A percentile compares a stretch with the other conserved stretches of the same genome.
These are phyloP conservation scores for Orius laevigatus DNA, from an alignment of 1,140 invertebrate genomes.

Conservation along the genomic window DNA sequence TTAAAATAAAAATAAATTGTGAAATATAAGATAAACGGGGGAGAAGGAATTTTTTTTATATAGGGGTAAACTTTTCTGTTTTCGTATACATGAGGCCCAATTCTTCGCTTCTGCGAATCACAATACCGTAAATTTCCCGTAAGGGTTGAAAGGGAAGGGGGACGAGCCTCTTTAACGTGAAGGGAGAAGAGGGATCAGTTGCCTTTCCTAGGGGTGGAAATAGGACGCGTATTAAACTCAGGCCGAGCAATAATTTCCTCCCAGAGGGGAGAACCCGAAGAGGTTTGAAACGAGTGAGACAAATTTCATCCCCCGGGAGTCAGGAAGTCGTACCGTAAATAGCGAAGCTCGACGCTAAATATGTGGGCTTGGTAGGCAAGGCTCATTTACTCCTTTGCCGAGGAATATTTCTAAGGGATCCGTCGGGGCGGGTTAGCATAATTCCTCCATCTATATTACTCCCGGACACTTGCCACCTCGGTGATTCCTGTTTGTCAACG, in stretches of 20 bases:
- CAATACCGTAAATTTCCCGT: too few species aligned
- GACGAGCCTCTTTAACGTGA: too few species aligned
- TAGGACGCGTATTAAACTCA: conserved; percentile 7
- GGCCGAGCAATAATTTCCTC: conserved; percentile 8
- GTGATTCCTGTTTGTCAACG: background rate
- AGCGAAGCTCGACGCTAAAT: conserved; percentile 6
- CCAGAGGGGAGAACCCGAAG: background rate
- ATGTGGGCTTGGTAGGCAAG: conserved; percentile 1
- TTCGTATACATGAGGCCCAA: too few species aligned
- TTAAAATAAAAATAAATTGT: too few species aligned
- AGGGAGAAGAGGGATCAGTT: too few species aligned
- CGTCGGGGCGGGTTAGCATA: conserved; percentile 1
- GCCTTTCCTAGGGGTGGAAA: too few species aligned
- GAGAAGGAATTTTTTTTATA: too few species aligned
- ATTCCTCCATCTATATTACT: conserved; percentile 7
- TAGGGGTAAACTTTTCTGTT: too few species aligned
- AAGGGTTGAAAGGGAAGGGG: too few species aligned
- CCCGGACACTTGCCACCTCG: conserved; percentile 8
- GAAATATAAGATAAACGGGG: too few species aligned
- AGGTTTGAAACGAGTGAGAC: background rate
- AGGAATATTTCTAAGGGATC: too few species aligned
- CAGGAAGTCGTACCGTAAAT: conserved; percentile 11
- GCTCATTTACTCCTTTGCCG: conserved; percentile 1
- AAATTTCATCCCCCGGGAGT: conserved; percentile 1
- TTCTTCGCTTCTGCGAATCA: too few species aligned